Conservation (phyloP, 2,888 invertebrate species). For the Oasisia sp. region DNA sequence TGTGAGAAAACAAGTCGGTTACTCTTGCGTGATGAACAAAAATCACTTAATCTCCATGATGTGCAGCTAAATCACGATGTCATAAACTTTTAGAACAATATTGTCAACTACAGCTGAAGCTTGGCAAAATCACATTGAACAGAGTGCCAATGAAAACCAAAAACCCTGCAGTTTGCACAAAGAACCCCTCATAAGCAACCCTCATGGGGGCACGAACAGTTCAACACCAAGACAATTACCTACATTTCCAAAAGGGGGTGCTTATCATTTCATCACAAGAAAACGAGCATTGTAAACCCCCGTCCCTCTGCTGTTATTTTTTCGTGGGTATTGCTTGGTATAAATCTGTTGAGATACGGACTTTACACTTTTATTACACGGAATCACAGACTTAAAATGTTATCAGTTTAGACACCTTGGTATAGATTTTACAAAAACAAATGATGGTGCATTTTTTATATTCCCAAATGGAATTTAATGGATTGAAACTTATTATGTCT, state of each 20-base stretch:
- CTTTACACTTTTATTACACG: neutral
- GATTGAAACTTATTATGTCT: neutral
- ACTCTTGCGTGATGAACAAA: neutral
- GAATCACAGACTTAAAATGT: neutral
- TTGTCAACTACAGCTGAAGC: neutral
- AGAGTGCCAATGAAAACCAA: neutral
- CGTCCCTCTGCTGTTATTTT: neutral
- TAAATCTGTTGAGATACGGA: neutral
- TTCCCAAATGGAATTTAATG: no score
- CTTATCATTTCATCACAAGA: neutral
- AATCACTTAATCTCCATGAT: slow-evolving; percentile 17
- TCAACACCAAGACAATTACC: neutral
- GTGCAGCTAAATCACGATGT: neutral
- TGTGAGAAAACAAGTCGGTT: neutral
- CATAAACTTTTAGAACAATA: neutral
- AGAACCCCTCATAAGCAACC: neutral
- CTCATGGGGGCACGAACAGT: neutral
- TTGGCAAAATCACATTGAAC: slow-evolving; percentile 10
- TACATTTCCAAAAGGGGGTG: neutral
- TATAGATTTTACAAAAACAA: neutral
- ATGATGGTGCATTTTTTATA: neutral
- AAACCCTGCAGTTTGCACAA: neutral
- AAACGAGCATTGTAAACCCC: neutral
- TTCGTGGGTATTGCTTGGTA: neutral
- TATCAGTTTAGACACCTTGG: neutral